These are phyloP conservation scores for Muschampia plurimacula DNA, from an alignment of 2,888 invertebrate genomes.

Conservation along the genomic window DNA sequence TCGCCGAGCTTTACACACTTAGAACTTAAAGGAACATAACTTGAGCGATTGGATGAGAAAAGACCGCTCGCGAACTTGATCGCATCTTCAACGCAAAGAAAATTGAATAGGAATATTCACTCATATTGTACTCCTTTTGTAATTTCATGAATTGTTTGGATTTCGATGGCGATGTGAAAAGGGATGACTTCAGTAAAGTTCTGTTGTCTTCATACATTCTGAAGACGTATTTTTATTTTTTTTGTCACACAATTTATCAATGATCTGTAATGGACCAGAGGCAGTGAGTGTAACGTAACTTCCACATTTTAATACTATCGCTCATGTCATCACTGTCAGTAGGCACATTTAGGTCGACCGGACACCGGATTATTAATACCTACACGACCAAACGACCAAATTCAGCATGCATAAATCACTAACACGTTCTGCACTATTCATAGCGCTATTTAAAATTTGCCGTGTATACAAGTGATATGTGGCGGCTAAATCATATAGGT, in stretches of 20 bases:
- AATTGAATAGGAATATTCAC: constrained; percentile 33
- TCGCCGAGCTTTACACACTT: constrained; percentile 56
- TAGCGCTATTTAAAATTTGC: constrained; percentile 58
- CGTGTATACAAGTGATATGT: constrained; percentile 59
- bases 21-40: constrained; percentile 52
- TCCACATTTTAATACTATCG: constrained; percentile 69
- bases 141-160: constrained; percentile 10
- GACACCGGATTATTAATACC: constrained; percentile 67
- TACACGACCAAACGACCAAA: constrained; percentile 59
- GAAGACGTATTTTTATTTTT: neutral
- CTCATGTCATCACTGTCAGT: constrained; percentile 64
- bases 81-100: constrained; percentile 31
- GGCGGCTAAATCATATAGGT: constrained; percentile 51
- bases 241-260: constrained; percentile 38
- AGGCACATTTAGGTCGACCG: constrained; percentile 76
- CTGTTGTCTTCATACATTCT: neutral
- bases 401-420: constrained; percentile 60
- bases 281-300: constrained; percentile 56
- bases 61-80: constrained; percentile 47
- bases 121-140: constrained; percentile 23
- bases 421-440: constrained; percentile 50
- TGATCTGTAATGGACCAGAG: constrained; percentile 39
- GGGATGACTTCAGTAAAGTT: neutral
- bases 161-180: constrained; percentile 9
- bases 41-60: constrained; percentile 56